Base-by-base conservation (phyloP, 2,797 vertebrate genomes). In the Sarcoramphus papa region DNA sequence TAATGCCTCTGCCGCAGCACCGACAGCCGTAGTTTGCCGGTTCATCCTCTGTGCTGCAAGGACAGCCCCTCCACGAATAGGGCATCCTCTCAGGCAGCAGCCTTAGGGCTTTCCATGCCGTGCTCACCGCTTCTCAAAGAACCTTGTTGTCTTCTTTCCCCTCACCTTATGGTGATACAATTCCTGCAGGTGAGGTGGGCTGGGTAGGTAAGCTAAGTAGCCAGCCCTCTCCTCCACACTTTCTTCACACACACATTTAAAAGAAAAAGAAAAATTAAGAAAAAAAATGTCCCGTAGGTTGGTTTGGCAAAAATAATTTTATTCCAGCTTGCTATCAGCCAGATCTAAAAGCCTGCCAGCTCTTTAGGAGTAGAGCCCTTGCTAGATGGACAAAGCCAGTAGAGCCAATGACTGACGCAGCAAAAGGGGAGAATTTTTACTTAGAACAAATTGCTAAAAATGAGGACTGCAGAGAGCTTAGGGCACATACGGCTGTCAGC, bases 221-320 rank as follows among this genome's bases (percentile, higher is more conserved):
- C 14, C 51, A 83, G 16, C 8, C 35, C 27, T 48, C 77, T 53
- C n/a, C 67, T 73, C 33, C 43, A 27, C 17, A 21, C 3, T 37
- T 62, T 60, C 33, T 75, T 86, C 27, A 40, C n/a, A 35, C 2
- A 23, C 7, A 22, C 3, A 12, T 56, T 48, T 74, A 57, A 75
- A 62, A 60, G 15, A 17, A 78, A 64, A 59, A 19, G 3, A 53
- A 27, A 80, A 85, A 37, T 7, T 11, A 53, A 28, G 5, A 4
- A 47, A 41, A n/a, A 20, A 28, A 33, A 31, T 11, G 25, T 5
- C 19, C 7, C 0, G 0, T 21, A 69, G 12, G 24, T 31, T 45
- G 33, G 3, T 82, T 67, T 80, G 51, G 43, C 12, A 45, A 53
- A 43, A 48, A 31, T 22, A 10, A 20, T 48, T 69, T 74, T 35